phyloP scores from a whole-genome alignment of 2,113 vertebrate species.

The Myxocyprinus asiaticus region DNA sequence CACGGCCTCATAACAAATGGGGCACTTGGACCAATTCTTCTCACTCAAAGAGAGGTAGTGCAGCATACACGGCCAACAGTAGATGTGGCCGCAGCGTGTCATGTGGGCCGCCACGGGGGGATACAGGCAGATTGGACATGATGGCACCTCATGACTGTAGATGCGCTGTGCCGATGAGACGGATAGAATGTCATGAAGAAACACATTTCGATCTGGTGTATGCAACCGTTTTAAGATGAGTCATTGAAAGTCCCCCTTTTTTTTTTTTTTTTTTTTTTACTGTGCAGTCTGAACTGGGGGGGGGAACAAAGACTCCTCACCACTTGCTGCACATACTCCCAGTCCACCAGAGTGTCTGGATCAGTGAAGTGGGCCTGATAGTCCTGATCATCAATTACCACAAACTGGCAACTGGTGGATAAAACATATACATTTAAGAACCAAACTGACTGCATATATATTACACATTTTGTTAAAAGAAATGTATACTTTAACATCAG shows the following conservation, averaged over 20 bases:
- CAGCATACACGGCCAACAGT: slow-evolving; percentile 97
- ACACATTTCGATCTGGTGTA: too few relatives aligned
- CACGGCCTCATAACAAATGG: slow-evolving; percentile 95
- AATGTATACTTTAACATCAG: too few relatives aligned
- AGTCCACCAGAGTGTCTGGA: slow-evolving; percentile 96
- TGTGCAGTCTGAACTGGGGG: background rate
- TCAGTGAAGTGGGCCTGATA: slow-evolving; percentile 96
- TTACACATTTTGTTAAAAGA: background rate
- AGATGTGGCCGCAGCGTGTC: slow-evolving; percentile 96
- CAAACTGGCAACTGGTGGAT: slow-evolving; percentile 92
- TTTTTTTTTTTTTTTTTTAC: too few relatives aligned
- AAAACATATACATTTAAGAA: background rate
- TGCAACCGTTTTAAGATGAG: too few relatives aligned
- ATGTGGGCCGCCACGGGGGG: slow-evolving; percentile 94
- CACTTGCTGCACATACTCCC: slow-evolving; percentile 99
- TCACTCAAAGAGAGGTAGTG: slow-evolving; percentile 95
- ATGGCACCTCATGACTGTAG: slow-evolving; percentile 97
- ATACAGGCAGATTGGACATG: slow-evolving; percentile 97
- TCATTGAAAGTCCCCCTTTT: too few relatives aligned
- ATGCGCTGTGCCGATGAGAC: slow-evolving; percentile 79
- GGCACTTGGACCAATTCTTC: slow-evolving; percentile 95
- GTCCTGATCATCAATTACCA: slow-evolving; percentile 95
- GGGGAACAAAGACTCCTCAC: slow-evolving; percentile 76
- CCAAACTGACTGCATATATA: too few relatives aligned
- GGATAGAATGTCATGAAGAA: too few relatives aligned